Conservation (phyloP, 1,140 invertebrate species). For the Dreissena polymorpha region DNA sequence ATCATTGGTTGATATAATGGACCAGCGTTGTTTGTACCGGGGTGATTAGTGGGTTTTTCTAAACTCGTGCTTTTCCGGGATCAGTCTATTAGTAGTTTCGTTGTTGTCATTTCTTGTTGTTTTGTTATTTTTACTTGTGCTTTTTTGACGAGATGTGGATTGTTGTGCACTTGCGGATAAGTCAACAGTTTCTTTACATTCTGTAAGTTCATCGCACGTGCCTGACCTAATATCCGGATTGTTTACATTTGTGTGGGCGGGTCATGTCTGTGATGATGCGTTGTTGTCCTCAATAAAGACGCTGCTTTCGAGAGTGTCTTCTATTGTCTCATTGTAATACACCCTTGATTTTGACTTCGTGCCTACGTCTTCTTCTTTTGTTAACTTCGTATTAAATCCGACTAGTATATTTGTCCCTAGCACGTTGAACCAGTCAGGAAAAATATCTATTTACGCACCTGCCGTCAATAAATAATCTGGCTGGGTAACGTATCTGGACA, state of each 20-base stretch:
- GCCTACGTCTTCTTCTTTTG: background rate
- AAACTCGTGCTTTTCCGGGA: no score
- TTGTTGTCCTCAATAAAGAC: background rate
- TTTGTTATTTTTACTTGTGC: background rate
- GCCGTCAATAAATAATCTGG: slow-evolving; percentile 18
- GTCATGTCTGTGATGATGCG: background rate
- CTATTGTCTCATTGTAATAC: background rate
- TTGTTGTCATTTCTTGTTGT: background rate
- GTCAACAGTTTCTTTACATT: background rate
- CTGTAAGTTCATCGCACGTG: background rate
- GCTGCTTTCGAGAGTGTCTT: background rate
- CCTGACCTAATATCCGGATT: background rate
- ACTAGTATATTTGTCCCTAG: background rate
- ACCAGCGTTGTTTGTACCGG: no score
- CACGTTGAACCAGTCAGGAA: slow-evolving; percentile 19
- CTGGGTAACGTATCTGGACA: slow-evolving; percentile 19
- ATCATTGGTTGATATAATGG: no score
- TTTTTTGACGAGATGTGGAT: background rate
- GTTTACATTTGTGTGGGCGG: background rate
- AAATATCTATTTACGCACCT: background rate
- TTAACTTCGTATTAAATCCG: background rate
- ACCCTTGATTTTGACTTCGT: background rate
- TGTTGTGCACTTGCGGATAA: background rate
- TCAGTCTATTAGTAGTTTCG: no score
- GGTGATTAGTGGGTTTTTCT: no score